Percentiles rank a stretch among this genome's conserved stretches.
These are phyloP conservation scores for Ifrita kowaldi DNA, from an alignment of 2,113 vertebrate genomes.

Conservation along the genomic window DNA sequence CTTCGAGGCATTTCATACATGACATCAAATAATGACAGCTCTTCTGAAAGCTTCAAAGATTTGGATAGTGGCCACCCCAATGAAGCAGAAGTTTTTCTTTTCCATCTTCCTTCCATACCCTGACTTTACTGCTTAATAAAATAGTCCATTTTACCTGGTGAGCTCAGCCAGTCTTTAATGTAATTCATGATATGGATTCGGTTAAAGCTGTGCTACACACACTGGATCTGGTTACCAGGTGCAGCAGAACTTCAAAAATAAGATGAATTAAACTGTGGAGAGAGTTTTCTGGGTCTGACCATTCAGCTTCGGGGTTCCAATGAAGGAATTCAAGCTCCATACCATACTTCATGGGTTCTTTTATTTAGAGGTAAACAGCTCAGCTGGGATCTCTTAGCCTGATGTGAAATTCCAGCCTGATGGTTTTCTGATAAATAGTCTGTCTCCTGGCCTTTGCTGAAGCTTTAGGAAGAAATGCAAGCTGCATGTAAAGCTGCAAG, in stretches of 20 bases:
- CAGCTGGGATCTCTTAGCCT: neutral
- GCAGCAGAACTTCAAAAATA: neutral
- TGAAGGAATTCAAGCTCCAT: neutral
- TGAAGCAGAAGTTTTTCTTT: neutral
- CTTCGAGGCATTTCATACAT: neutral
- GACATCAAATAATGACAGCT: neutral
- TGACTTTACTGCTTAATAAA: neutral
- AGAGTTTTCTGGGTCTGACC: neutral
- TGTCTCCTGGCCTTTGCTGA: neutral
- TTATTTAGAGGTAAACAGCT: neutral
- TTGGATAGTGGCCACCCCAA: neutral
- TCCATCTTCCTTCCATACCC: neutral
- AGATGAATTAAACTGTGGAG: neutral
- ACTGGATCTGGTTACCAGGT: neutral
- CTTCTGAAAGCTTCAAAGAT: neutral
- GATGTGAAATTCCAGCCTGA: neutral
- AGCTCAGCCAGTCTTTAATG: neutral
- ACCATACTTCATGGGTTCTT: neutral
- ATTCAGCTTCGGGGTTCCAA: neutral
- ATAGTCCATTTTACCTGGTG: neutral
- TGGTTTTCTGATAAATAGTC: neutral
- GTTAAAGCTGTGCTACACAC: neutral
- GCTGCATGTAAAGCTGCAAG: neutral
- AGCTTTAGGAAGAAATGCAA: neutral
- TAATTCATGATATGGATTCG: neutral